phyloP scores from a whole-genome alignment of 2,888 invertebrate genomes.

The Phyllotreta cruciferae region DNA sequence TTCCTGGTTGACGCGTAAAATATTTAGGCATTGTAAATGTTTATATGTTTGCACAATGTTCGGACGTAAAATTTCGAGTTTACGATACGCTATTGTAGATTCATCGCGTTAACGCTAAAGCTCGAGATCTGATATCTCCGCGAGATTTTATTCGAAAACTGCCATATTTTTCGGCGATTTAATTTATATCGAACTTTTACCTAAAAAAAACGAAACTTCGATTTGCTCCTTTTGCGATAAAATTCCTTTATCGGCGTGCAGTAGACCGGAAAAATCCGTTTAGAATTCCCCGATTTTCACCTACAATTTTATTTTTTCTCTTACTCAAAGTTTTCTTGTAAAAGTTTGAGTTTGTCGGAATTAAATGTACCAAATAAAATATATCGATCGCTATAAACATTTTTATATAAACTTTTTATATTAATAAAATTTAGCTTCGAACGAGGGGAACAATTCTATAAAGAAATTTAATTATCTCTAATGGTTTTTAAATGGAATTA shows the following conservation, averaged over 20 bases:
- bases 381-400: too few species aligned
- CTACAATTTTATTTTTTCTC: conserved; percentile 12
- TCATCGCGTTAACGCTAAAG: conserved; percentile 3
- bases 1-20: conserved; percentile 13
- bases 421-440: too few species aligned
- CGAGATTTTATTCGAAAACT: background rate
- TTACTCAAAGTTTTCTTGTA: background rate
- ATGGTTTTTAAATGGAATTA: too few species aligned
- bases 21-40: conserved; percentile 10
- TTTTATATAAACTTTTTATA: too few species aligned
- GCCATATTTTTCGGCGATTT: too few species aligned
- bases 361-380: too few species aligned
- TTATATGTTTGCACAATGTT: conserved; percentile 10
- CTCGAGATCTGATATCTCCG: background rate
- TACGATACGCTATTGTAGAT: conserved; percentile 6
- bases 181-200: too few species aligned
- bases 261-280: conserved; percentile 10
- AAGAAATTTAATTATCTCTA: too few species aligned
- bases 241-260: conserved; percentile 5
- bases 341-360: background rate
- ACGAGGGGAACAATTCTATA: too few species aligned
- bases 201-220: too few species aligned
- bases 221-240: too few species aligned
- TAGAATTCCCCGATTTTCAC: conserved; percentile 8
- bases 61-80: conserved; percentile 10